Conservation (phyloP, 2,797 vertebrate genomes). For the Euthynnus affinis region DNA sequence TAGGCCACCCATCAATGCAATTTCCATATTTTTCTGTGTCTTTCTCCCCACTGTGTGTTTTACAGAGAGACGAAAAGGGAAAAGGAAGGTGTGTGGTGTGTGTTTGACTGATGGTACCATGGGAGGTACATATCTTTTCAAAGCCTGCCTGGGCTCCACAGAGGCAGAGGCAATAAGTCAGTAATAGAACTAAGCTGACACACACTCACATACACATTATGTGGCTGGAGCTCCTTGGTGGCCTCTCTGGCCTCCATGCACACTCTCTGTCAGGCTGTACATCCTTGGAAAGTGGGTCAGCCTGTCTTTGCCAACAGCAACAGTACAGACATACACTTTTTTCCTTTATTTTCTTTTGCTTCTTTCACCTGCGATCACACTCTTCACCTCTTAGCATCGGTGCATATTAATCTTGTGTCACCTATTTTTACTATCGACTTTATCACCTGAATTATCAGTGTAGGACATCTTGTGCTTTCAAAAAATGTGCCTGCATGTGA, state of each 20-base stretch:
- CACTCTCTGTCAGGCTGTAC: constrained; percentile 53
- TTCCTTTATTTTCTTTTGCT: constrained; percentile 22
- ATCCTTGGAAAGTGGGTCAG: constrained; percentile 80
- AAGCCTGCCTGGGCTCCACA: constrained; percentile 41
- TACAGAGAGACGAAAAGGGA: constrained; percentile 43
- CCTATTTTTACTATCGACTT: constrained; percentile 19
- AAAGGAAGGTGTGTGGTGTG: constrained; percentile 23
- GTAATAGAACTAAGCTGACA: constrained; percentile 50
- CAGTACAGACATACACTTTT: constrained; percentile 52
- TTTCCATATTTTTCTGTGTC: constrained; percentile 48
- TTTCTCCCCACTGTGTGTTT: constrained; percentile 51
- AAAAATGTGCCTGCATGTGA: neutral
- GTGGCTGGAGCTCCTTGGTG: constrained; percentile 58
- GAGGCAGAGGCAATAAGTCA: constrained; percentile 58
- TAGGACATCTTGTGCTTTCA: neutral
- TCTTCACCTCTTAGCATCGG: constrained; percentile 8
- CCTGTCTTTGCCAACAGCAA: constrained; percentile 78
- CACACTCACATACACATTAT: constrained; percentile 21
- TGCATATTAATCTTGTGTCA: constrained; percentile 19
- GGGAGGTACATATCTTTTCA: constrained; percentile 55
- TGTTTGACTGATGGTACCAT: constrained; percentile 27
- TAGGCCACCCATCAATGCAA: constrained; percentile 24
- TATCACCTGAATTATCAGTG: neutral
- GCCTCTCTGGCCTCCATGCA: constrained; percentile 63
- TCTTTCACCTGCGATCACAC: neutral